Evolutionary conservation across 1,140 invertebrate species (phyloP).

Genomic region (Nixonia krombeini): DNA sequence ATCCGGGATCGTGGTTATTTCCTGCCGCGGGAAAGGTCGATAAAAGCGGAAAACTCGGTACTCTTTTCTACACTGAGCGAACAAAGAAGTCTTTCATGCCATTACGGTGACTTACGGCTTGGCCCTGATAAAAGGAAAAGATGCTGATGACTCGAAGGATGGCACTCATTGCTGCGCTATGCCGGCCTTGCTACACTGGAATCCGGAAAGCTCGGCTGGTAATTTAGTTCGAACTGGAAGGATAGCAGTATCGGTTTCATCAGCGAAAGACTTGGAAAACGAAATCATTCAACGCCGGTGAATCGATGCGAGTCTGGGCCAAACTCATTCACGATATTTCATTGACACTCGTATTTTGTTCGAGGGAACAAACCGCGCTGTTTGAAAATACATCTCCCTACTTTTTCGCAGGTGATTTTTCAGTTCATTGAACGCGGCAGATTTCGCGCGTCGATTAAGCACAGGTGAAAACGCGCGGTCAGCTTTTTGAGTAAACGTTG

Average conservation of each 20-base stretch:
- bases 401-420: conserved; percentile 9
- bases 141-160: conserved; percentile 51
- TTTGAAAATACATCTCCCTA: neutral
- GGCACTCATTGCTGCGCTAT: conserved; percentile 42
- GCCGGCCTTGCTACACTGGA: conserved; percentile 56
- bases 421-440: conserved; percentile 45
- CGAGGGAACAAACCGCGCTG: conserved; percentile 17
- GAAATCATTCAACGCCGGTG: too few relatives aligned
- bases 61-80: too few relatives aligned
- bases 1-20: conserved; percentile 21
- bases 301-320: too few relatives aligned
- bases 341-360: too few relatives aligned
- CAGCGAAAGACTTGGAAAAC: too few relatives aligned
- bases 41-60: conserved; percentile 13
- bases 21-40: conserved; percentile 17
- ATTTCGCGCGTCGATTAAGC: conserved; percentile 33
- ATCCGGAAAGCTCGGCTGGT: conserved; percentile 52
- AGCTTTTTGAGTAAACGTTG: conserved; percentile 44
- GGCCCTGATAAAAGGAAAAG: conserved; percentile 44
- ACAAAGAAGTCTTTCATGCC: conserved; percentile 50
- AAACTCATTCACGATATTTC: too few relatives aligned
- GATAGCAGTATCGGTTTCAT: conserved; percentile 17
- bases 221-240: conserved; percentile 30
- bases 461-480: conserved; percentile 50
- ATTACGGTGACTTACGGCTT: conserved; percentile 50